Evolutionary conservation across 53 echinoderm and acorn worm genomes (phyloP), one percentile per base, ranked within the genome.

Genomic region (Echinarachnius parma): DNA sequence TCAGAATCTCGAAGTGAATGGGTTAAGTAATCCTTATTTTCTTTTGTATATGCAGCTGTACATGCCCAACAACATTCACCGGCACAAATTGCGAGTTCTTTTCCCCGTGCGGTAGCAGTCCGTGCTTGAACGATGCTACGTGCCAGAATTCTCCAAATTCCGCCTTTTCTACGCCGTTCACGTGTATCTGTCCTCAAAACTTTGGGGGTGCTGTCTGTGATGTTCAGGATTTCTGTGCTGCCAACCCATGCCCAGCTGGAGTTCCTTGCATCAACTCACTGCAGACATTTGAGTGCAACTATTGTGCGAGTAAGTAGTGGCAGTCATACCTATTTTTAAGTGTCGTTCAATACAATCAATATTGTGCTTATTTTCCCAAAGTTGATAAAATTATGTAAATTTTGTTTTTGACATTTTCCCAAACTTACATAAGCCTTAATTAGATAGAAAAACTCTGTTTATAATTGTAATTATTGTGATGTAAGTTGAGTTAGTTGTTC

Each of bases 171-270:
- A 91, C 86, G 14, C 32, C 54, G 21, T 91, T 75, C 76, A 91
- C 88, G 14, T 96, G 98, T 31, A 25, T 52, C 7, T 96, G 98
- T 77, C 23, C 60, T 0, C 23, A 30, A 20, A 64, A 76, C 21
- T 96, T 70, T 52, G 64, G 59, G n/a, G 98, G 98, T 3, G 80
- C 82, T 18, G 58, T 59, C 25, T 96, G 98, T 58, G 87, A 96
- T 84, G 26, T 52, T 0, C 67, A 79, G 36, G 88, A 91, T 64
- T 85, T 82, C 71, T 96, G 98, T 24, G 55, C 71, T 5, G 63
- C 48, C 4, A 23, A 33, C 23, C 98, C 98, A 14, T 96, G 98
- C 47, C 86, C 81, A 1, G n/a, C 23, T 11, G 69, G 53, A 9
- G 83, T 96, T 31, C 64, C 78, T 0, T 96, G 98, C 64, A 34